Percentiles rank a stretch among this genome's conserved stretches.
Conservation (phyloP, 1,140 invertebrate species). For the Drosophila nigrodunni region DNA sequence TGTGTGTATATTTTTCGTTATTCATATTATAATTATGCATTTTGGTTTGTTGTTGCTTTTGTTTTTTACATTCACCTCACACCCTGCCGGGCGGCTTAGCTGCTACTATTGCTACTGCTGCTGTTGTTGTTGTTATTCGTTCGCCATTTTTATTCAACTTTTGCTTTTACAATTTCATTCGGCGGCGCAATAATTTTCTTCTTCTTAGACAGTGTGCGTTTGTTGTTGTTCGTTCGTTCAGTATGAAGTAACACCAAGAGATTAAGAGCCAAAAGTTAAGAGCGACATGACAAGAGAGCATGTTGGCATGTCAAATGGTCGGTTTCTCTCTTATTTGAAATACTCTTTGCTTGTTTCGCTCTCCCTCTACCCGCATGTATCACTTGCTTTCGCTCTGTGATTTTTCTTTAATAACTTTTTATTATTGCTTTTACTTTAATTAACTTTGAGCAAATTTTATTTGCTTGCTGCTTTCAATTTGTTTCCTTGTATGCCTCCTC, state of each 20-base stretch:
- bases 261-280: conserved; percentile 27
- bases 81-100: conserved; percentile 23
- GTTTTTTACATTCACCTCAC: conserved; percentile 14
- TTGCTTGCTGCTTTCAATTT: conserved; percentile 15
- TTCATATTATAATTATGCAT: conserved; percentile 58
- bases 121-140: conserved; percentile 29
- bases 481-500: neutral
- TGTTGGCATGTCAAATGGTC: neutral
- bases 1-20: conserved; percentile 31
- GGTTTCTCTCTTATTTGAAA: neutral
- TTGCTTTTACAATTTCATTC: conserved; percentile 79
- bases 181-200: conserved; percentile 81
- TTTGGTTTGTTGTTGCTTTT: conserved; percentile 49
- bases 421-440: conserved; percentile 36
- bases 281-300: conserved; percentile 15
- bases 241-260: conserved; percentile 67
- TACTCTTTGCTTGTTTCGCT: conserved; percentile 8
- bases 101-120: conserved; percentile 16
- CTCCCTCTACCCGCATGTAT: conserved; percentile 11
- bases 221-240: conserved; percentile 28
- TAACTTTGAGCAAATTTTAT: conserved; percentile 26
- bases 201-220: conserved; percentile 56
- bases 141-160: conserved; percentile 75
- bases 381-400: conserved; percentile 24
- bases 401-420: conserved; percentile 7